Evolutionary conservation across 2,888 invertebrate genomes (phyloP), one percentile per base, ranked within the genome.

Genomic region (Germaria angustata): DNA sequence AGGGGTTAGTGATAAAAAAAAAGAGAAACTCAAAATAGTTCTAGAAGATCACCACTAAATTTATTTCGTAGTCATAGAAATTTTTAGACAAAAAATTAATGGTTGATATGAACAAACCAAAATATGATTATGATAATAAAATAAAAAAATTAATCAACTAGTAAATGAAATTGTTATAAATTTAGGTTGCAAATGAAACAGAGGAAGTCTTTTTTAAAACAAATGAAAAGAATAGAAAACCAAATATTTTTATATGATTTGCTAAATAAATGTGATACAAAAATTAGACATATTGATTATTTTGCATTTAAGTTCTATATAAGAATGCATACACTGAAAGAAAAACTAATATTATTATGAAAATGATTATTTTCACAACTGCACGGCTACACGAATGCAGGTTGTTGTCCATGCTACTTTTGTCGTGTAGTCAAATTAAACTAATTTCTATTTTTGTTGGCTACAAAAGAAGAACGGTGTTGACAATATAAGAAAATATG

Each of bases 241-340:
- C 5, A 65, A 49, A 59, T 66, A 61, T 71, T 72, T 79, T 68
- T 46, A 76, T 73, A 76, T 80, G 13, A 83, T 83, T 83, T 83
- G 80, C 80, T 57, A 44, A 63, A 71, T 71, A 76, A 79, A 75
- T 82, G 79, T 82, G 82, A 82, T 82, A 79, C 53, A 20, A 59
- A 75, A 72, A 15, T 71, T 49, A 65, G 11, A 17, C 28, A 75
- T 55, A 5, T 0, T 44, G 34, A 46, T n/a, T 28, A 41, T 17
- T 39, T 36, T n/a, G 28, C 22, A n/a, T 49, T 39, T 44, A 36
- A 53, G 13, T 69, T 44, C 39, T 22, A 7, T 36, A 20, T 63
- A 17, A 17, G 9, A 6, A 13, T 24, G 17, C 24, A 71, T 71
- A 51, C 63, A 72, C 65, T 78, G 77, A 68, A 39, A 15, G 13